Evolutionary conservation across 1,140 invertebrate species (phyloP).

Genomic region (Pararge aegeria): DNA sequence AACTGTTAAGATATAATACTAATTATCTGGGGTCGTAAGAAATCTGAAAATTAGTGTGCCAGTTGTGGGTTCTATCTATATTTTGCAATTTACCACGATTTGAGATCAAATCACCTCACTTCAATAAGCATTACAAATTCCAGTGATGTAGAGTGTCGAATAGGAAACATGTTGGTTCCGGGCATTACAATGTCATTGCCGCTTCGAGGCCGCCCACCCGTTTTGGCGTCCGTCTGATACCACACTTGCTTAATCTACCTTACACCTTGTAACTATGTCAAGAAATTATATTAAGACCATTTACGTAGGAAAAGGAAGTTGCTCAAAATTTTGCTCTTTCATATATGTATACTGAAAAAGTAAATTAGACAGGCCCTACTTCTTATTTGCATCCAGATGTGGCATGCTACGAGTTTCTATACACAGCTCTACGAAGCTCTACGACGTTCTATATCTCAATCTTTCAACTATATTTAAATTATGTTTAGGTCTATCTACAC

Average conservation of each 20-base stretch:
- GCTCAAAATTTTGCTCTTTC: no score
- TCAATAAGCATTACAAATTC: conserved; percentile 2
- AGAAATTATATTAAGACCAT: no score
- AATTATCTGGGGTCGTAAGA: no score
- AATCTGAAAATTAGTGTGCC: no score
- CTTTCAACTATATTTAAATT: no score
- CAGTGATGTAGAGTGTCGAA: conserved; percentile 13
- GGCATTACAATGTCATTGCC: conserved; percentile 61
- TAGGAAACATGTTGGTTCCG: conserved; percentile 59
- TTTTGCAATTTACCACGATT: not conserved
- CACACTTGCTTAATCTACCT: not conserved
- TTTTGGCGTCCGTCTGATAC: conserved; percentile 29
- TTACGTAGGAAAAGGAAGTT: no score
- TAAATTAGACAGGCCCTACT: no score
- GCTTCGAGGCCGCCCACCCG: conserved; percentile 42
- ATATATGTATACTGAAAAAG: no score
- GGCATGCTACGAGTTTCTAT: not conserved
- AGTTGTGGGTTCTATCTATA: no score
- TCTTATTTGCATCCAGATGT: not conserved
- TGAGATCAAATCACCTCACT: not conserved
- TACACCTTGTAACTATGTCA: not conserved
- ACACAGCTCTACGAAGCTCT: not conserved
- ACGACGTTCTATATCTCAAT: not conserved
- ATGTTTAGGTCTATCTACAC: no score
- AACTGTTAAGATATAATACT: no score